These are phyloP conservation scores for Drosophila emarginata DNA, from an alignment of 2,888 invertebrate species.

Conservation along the genomic window DNA sequence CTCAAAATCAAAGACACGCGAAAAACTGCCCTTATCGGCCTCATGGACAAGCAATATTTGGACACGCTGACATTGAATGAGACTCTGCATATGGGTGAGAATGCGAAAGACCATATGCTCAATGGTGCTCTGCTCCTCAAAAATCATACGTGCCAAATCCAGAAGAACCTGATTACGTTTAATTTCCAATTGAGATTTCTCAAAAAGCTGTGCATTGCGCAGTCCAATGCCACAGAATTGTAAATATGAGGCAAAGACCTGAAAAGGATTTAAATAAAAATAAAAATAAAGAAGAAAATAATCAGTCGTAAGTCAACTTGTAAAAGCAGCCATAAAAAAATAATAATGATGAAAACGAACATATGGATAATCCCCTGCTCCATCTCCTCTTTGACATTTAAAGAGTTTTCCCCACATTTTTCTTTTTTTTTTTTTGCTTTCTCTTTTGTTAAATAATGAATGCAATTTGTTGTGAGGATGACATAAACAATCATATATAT, in stretches of 20 bases:
- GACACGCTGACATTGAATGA: slow-evolving; percentile 96
- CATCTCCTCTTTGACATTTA: not conserved
- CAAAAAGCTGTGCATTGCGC: slow-evolving; percentile 97
- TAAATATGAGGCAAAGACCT: slow-evolving; percentile 95
- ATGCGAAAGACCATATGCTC: slow-evolving; percentile 97
- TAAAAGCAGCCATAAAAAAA: not conserved
- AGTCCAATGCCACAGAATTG: slow-evolving; percentile 98
- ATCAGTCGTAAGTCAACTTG: slow-evolving; percentile 5
- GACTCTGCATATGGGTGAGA: slow-evolving; percentile 95
- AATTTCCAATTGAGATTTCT: slow-evolving; percentile 96
- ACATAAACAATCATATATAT: slow-evolving; percentile 7
- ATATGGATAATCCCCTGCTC: not conserved
- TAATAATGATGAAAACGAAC: slow-evolving; percentile 21
- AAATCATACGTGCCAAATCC: slow-evolving; percentile 97
- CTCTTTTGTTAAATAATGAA: slow-evolving; percentile 65
- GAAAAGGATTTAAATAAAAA: slow-evolving; percentile 55
- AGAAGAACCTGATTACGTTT: slow-evolving; percentile 97
- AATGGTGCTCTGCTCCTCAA: slow-evolving; percentile 97
- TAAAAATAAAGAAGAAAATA: slow-evolving; percentile 9
- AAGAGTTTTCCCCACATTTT: slow-evolving; percentile 22
- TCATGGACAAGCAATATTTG: slow-evolving; percentile 96
- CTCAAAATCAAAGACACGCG: slow-evolving; percentile 96
- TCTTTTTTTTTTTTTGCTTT: slow-evolving; percentile 47
- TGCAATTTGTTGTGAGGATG: slow-evolving; percentile 61
- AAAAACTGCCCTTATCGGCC: slow-evolving; percentile 95